Conservation (phyloP, 1,140 invertebrate genomes). For the Magallana angulata region DNA sequence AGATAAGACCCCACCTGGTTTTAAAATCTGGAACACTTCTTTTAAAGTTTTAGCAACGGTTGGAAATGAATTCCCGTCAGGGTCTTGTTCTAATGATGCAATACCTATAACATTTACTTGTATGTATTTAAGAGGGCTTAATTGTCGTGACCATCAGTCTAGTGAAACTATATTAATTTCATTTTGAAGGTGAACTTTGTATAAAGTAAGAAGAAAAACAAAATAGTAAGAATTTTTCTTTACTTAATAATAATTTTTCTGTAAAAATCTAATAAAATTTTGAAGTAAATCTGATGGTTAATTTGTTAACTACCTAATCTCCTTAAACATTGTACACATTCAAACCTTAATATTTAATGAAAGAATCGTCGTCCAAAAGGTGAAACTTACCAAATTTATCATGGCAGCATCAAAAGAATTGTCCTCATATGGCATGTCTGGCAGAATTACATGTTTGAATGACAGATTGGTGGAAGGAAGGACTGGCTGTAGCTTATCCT, state of each 20-base stretch:
- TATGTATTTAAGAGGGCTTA: too few species aligned
- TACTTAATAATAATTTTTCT: too few species aligned
- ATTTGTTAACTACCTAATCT: background rate
- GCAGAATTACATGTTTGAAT: constrained; percentile 21
- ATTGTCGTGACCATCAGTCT: too few species aligned
- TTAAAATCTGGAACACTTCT: background rate
- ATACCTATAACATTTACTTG: background rate
- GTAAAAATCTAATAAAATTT: background rate
- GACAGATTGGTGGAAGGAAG: background rate
- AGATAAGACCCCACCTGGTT: background rate
- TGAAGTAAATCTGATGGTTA: background rate
- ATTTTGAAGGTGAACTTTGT: too few species aligned
- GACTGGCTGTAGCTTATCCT: constrained; percentile 24
- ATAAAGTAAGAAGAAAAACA: too few species aligned
- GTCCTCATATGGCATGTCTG: background rate
- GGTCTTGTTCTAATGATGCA: constrained; percentile 35
- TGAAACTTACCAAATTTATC: constrained; percentile 34
- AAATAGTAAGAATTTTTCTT: too few species aligned
- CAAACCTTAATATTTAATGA: background rate
- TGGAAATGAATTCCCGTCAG: constrained; percentile 13
- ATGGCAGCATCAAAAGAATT: constrained; percentile 31
- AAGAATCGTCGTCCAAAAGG: background rate
- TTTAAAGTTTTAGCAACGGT: background rate
- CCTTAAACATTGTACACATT: background rate
- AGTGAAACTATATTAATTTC: too few species aligned